Evolutionary conservation across 1,140 invertebrate genomes (phyloP).

Genomic region (Heliconius hermathena): DNA sequence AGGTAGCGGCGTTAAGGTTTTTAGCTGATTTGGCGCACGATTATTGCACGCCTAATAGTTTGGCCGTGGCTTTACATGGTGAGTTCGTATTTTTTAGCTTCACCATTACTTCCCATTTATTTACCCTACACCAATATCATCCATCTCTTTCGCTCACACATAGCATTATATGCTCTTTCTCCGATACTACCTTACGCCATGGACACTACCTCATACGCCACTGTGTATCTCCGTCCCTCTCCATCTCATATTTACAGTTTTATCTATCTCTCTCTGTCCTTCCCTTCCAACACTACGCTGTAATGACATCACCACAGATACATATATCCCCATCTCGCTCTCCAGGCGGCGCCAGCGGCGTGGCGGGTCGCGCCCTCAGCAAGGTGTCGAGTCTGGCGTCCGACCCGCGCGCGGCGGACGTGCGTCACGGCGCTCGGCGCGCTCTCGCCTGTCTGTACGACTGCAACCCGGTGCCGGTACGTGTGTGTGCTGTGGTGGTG

Average conservation of each 20-base stretch:
- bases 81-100: background rate
- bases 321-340: background rate
- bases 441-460: constrained; percentile 94
- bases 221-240: background rate
- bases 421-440: constrained; percentile 89
- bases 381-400: constrained; percentile 86
- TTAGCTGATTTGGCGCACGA: constrained; percentile 86
- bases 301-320: too few relatives aligned
- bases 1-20: constrained; percentile 88
- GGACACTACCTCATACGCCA: background rate
- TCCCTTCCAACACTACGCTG: too few relatives aligned
- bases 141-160: too few relatives aligned
- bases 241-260: too few relatives aligned
- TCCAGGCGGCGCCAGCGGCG: constrained; percentile 58
- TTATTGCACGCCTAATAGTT: constrained; percentile 79
- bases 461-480: constrained; percentile 91
- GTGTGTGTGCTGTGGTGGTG: background rate
- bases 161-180: too few relatives aligned
- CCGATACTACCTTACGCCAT: too few relatives aligned
- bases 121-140: too few relatives aligned
- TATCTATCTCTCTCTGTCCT: too few relatives aligned
- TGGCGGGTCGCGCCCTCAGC: constrained; percentile 83
- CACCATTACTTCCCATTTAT: too few relatives aligned
- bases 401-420: constrained; percentile 89
- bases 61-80: constrained; percentile 74